Base-by-base conservation (phyloP, 23 tunicate species). In the Phallusia fumigata region DNA sequence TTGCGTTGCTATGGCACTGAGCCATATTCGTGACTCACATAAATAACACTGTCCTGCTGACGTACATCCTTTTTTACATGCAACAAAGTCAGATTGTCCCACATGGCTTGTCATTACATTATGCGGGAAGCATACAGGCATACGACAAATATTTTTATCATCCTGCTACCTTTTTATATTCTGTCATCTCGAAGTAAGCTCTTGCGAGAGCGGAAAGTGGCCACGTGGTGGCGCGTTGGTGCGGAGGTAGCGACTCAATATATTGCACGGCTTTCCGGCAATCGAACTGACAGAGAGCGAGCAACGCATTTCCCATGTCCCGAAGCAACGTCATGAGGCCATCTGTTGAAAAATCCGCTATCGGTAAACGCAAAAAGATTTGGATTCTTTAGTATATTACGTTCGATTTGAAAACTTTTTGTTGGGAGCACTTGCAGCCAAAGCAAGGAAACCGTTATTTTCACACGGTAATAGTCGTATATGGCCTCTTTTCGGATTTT, bases 181-280 rank as follows among this genome's bases (percentile, higher is more conserved):
- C 94, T 0, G 87, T 86, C 77, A 94, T 73, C 83, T 97, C 99
- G 72, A 97, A 92, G 53, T 97, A 95, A 33, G 92, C 84, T 34
- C 88, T 36, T 0, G 95, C 97, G 8, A 92, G 79, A 28, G 79
- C 50, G 30, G 88, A 79, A n/a, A 97, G 80, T 26, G 97, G 82
- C 95, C 95, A 92, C 33, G 91, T 79, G 31, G 89, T 92, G 44
- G 80, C 79, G 12, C 89, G 87, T 73, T 92, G 92, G 53, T 85
- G 82, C 11, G 83, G 87, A 30, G 99, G 95, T 52, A 97, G 75
- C 15, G 40, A 33, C n/a, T 91, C 87, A 19, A 97, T 74, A 52
- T 30, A 52, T 10, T 78, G 24, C 8, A 89, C 73, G 65, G 95
- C 99, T 36, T 89, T 89, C 58, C 78, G 65, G 77, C 96, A 97